Evolutionary conservation across 2,888 invertebrate genomes (phyloP).

Genomic region (Rhaphigaster nebulosa): DNA sequence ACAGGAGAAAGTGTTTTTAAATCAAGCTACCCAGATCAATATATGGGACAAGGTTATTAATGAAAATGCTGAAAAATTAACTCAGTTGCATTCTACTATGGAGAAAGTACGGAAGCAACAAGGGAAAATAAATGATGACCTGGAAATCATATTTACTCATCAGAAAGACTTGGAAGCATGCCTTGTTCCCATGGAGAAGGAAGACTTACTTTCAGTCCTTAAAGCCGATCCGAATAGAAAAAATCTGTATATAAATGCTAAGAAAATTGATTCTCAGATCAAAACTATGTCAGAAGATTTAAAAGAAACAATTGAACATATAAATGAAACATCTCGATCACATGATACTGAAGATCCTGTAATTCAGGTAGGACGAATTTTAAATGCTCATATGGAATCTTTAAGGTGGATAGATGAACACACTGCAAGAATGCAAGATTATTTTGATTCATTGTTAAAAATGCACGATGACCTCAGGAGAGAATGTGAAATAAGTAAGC

Average conservation of each 20-base stretch:
- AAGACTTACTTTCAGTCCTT: constrained; percentile 74
- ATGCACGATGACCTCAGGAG: constrained; percentile 83
- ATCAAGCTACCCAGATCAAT: constrained; percentile 95
- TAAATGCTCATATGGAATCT: constrained; percentile 97
- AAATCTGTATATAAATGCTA: constrained; percentile 91
- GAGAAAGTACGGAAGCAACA: constrained; percentile 74
- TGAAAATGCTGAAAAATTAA: constrained; percentile 59
- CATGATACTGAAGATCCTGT: constrained; percentile 90
- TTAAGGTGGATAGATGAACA: constrained; percentile 94
- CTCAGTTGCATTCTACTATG: constrained; percentile 54
- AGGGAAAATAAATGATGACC: constrained; percentile 88
- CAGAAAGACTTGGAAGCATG: constrained; percentile 93
- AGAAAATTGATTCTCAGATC: constrained; percentile 91
- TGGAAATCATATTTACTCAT: constrained; percentile 93
- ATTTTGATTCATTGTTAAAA: constrained; percentile 85
- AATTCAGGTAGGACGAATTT: constrained; percentile 91
- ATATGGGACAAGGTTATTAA: constrained; percentile 84
- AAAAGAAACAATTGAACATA: constrained; percentile 93
- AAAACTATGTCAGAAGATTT: constrained; percentile 95
- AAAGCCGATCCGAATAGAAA: constrained; percentile 90
- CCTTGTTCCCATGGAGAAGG: constrained; percentile 87
- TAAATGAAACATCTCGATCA: constrained; percentile 88
- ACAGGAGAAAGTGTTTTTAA: constrained; percentile 91
- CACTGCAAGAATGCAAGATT: constrained; percentile 81
- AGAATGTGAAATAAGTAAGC: constrained; percentile 69